These are phyloP conservation scores for Lordiphosa mommai DNA, from an alignment of 1,140 invertebrate species.

Conservation along the genomic window DNA sequence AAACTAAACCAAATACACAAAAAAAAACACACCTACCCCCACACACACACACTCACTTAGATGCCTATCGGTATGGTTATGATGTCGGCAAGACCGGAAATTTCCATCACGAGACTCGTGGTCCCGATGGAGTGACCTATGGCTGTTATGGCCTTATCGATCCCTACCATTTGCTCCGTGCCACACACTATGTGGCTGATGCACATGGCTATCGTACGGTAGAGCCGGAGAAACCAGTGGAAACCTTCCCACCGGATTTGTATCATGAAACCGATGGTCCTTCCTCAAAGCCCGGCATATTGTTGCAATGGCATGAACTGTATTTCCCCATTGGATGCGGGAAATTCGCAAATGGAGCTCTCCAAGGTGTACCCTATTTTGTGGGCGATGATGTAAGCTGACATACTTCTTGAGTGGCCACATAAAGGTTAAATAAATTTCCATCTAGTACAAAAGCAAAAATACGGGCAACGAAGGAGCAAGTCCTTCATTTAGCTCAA, in stretches of 20 bases:
- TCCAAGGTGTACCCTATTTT: slow-evolving; percentile 61
- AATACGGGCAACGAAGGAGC: slow-evolving; percentile 18
- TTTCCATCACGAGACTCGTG: slow-evolving; percentile 88
- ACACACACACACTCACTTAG: slow-evolving; percentile 40
- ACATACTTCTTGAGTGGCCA: background rate
- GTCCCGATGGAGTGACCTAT: slow-evolving; percentile 87
- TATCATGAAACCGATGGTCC: slow-evolving; percentile 65
- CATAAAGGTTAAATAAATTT: slow-evolving; percentile 1
- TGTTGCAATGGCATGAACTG: slow-evolving; percentile 83
- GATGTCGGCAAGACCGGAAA: slow-evolving; percentile 86
- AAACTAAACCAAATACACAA: slow-evolving; percentile 20
- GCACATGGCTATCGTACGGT: slow-evolving; percentile 88
- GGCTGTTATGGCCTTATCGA: slow-evolving; percentile 90
- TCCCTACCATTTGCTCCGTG: slow-evolving; percentile 83
- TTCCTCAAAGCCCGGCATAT: slow-evolving; percentile 80
- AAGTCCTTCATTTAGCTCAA: slow-evolving; percentile 28
- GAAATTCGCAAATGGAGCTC: slow-evolving; percentile 76
- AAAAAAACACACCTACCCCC: slow-evolving; percentile 3
- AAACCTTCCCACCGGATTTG: slow-evolving; percentile 82
- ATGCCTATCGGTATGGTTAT: slow-evolving; percentile 87
- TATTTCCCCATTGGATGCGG: slow-evolving; percentile 84
- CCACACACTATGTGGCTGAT: slow-evolving; percentile 89
- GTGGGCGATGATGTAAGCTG: slow-evolving; percentile 56
- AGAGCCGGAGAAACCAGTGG: slow-evolving; percentile 84
- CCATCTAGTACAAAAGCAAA: slow-evolving; percentile 57